Percentiles rank a stretch among this genome's conserved stretches.
Conservation (phyloP, 1,140 invertebrate genomes). For the Aphis gossypii region DNA sequence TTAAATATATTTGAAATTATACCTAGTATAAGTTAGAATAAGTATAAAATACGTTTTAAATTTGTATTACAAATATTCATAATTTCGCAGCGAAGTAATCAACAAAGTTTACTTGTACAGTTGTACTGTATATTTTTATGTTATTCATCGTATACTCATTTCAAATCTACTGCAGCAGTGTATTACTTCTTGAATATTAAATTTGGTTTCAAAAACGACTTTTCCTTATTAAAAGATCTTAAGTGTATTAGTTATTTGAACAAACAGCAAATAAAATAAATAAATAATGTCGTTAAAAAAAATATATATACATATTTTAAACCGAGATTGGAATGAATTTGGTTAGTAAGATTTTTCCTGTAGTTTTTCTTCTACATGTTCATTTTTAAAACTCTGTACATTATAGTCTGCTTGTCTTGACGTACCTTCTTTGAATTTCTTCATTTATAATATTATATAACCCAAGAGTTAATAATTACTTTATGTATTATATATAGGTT, state of each 20-base stretch:
- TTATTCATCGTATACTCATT: neutral
- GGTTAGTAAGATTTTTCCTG: neutral
- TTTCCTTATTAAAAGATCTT: neutral
- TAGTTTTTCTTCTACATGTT: neutral
- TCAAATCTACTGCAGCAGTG: neutral
- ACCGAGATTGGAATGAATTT: neutral
- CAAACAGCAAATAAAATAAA: neutral
- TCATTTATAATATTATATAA: constrained; percentile 18
- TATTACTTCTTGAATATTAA: neutral
- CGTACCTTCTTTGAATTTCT: constrained; percentile 1
- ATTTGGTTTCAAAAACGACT: neutral
- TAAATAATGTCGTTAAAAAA: constrained; percentile 13
- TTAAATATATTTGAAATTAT: neutral
- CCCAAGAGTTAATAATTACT: constrained; percentile 26
- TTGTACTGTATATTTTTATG: neutral
- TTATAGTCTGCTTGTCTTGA: too few species aligned
- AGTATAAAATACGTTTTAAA: neutral
- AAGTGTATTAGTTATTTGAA: constrained; percentile 4
- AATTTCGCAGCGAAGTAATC: neutral
- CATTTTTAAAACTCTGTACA: neutral
- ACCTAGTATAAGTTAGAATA: neutral
- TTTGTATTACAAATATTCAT: neutral
- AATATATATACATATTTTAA: neutral
- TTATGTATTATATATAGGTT: neutral
- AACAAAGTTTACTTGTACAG: neutral